These are phyloP conservation scores for Menura novaehollandiae DNA, from an alignment of 2,113 vertebrate species.

Conservation along the genomic window DNA sequence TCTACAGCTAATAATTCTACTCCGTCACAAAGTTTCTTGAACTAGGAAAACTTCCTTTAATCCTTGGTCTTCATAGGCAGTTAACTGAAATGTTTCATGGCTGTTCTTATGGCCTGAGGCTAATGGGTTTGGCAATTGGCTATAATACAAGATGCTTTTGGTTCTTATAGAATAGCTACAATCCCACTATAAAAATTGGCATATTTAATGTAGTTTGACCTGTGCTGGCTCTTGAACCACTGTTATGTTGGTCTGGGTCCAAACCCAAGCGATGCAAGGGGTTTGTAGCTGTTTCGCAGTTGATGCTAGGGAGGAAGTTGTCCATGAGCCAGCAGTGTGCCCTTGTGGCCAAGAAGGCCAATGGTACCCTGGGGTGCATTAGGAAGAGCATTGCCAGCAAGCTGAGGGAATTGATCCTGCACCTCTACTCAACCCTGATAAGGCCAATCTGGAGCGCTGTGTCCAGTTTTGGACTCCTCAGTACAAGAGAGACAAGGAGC, in stretches of 20 bases:
- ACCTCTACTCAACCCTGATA: not conserved
- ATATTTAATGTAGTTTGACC: not conserved
- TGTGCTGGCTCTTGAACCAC: not conserved
- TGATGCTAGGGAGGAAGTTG: not conserved
- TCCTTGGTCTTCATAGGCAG: not conserved
- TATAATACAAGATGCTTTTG: not conserved
- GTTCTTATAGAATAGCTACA: not conserved
- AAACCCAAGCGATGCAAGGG: fast-evolving
- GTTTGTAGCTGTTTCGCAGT: not conserved
- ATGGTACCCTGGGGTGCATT: not conserved
- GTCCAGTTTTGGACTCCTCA: not conserved
- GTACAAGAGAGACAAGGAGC: not conserved
- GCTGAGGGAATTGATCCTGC: not conserved
- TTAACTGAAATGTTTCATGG: not conserved
- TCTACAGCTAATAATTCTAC: not conserved
- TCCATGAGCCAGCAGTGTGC: not conserved
- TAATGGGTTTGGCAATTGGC: not conserved
- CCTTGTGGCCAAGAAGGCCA: not conserved
- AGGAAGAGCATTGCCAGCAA: not conserved
- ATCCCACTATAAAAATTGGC: not conserved
- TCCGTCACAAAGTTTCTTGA: not conserved
- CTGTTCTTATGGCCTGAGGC: not conserved
- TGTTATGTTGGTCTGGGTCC: not conserved
- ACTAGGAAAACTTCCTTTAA: not conserved
- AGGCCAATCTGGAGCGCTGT: not conserved